These are phyloP conservation scores for Paedocypris sp. DNA, from an alignment of 2,113 vertebrate genomes.

Conservation along the genomic window DNA sequence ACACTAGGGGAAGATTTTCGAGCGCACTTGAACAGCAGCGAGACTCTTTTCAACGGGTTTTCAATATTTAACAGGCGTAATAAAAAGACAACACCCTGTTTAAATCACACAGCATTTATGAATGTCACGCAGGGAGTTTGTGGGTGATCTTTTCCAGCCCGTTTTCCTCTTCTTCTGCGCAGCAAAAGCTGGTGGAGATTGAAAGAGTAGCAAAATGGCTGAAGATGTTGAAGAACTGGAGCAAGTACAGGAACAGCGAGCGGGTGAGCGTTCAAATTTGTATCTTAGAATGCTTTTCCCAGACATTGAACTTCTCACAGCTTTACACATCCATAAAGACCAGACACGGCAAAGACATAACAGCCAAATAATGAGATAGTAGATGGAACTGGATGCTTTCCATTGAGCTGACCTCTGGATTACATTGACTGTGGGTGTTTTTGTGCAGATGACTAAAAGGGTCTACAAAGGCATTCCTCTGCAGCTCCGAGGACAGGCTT, in stretches of 20 bases:
- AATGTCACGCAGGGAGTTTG: no score
- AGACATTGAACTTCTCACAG: not conserved
- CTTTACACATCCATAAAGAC: not conserved
- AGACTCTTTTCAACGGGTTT: no score
- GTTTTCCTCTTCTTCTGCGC: not conserved
- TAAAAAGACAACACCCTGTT: no score
- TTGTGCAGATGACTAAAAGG: conserved; percentile 71
- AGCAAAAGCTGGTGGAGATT: conserved; percentile 81
- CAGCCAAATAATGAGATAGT: no score
- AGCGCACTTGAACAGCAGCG: no score
- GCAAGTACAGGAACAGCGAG: conserved; percentile 80
- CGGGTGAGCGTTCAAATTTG: conserved; percentile 54
- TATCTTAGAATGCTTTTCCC: not conserved
- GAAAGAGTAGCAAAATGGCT: conserved; percentile 84
- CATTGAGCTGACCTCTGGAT: no score
- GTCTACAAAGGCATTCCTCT: conserved; percentile 86
- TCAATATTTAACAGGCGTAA: no score
- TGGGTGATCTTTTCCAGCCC: not conserved
- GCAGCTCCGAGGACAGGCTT: conserved; percentile 79
- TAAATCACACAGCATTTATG: no score
- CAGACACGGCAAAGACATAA: no score
- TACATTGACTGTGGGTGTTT: not conserved
- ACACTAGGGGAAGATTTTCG: not conserved
- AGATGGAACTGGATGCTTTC: no score
- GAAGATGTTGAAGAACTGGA: conserved; percentile 87